These are phyloP conservation scores for Eudyptes chrysolophus DNA, from an alignment of 2,113 vertebrate species.

Conservation along the genomic window DNA sequence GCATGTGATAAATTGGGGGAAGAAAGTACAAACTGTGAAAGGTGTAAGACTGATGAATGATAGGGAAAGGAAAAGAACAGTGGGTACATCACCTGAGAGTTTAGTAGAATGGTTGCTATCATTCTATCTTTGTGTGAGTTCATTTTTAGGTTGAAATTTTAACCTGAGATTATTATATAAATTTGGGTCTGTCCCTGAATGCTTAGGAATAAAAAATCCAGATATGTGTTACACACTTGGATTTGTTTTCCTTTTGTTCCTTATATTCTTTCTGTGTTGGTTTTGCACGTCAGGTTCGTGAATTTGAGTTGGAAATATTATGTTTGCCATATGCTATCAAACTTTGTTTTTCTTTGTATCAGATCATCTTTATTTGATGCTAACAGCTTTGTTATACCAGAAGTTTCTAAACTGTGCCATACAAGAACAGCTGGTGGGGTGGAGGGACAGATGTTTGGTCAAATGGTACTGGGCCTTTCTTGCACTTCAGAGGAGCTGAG, in stretches of 20 bases:
- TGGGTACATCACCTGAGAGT: background rate
- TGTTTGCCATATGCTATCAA: slow-evolving; percentile 40
- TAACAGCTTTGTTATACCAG: slow-evolving; percentile 45
- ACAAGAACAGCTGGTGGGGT: slow-evolving; percentile 45
- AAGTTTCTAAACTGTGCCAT: slow-evolving; percentile 6
- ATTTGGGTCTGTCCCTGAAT: background rate
- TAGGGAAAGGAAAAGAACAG: background rate
- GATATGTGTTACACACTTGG: background rate
- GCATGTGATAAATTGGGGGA: background rate
- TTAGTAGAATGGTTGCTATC: background rate
- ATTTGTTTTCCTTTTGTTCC: background rate
- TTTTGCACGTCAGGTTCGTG: background rate
- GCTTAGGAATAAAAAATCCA: background rate
- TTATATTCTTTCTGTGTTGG: background rate
- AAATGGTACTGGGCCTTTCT: slow-evolving; percentile 37
- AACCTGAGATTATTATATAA: background rate
- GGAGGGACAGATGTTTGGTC: slow-evolving; percentile 66
- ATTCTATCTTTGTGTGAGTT: background rate
- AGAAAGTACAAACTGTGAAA: background rate
- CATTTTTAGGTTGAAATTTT: background rate
- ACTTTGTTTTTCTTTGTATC: slow-evolving; percentile 27
- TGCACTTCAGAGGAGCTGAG: slow-evolving; percentile 24
- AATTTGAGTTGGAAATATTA: slow-evolving; percentile 1
- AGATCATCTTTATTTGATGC: slow-evolving; percentile 43
- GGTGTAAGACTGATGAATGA: background rate